Base-by-base conservation (phyloP, 2,888 invertebrate genomes). In the Dryomyza anilis region DNA sequence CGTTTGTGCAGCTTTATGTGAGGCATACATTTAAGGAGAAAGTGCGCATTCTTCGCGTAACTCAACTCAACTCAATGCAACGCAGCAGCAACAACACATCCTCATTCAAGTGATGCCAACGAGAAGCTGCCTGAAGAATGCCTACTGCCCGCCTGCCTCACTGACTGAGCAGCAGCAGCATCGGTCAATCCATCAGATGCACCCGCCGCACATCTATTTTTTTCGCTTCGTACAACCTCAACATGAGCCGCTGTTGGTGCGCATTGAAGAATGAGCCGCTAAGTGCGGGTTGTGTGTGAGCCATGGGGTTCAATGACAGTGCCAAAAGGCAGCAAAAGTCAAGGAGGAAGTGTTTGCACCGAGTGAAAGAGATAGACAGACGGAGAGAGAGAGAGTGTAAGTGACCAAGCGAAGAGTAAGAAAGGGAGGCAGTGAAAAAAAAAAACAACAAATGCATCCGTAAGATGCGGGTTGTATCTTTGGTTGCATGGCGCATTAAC, bases 301-400 rank as follows among this genome's bases (percentile, higher is more conserved):
- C 65, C 61, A 29, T 57, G 61, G 65, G 65, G 65, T 65, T 65
- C 65, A 65, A 61, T 65, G 65, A 65, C 65, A 65, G 65, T 50
- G 61, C 56, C 61, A 39, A 57, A 61, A 56, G 50, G 57, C 48
- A 60, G 60, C 16, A 56, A 60, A 50, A 39, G 36, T 36, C 25
- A 21, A 39, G 7, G 2, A n/a, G 4, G 39, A 14, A 10, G 10
- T 3, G 48, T 45, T 7, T n/a, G 27, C 12, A 52, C n/a, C 52
- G 21, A 33, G 19, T 53, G 19, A 16, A 6, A 10, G 12, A 55
- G 33, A 21, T 2, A 25, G 2, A n/a, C n/a, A 4, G 16, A 36
- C 6, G n/a, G 55, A 36, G 36, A 5, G 36, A 14, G 55, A 55
- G 21, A 36, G 48, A 12, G 48, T n/a, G 16, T 27, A 10, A 7